Evolutionary conservation across 1,140 invertebrate genomes (phyloP).

Genomic region (Schlechtendalia chinensis): DNA sequence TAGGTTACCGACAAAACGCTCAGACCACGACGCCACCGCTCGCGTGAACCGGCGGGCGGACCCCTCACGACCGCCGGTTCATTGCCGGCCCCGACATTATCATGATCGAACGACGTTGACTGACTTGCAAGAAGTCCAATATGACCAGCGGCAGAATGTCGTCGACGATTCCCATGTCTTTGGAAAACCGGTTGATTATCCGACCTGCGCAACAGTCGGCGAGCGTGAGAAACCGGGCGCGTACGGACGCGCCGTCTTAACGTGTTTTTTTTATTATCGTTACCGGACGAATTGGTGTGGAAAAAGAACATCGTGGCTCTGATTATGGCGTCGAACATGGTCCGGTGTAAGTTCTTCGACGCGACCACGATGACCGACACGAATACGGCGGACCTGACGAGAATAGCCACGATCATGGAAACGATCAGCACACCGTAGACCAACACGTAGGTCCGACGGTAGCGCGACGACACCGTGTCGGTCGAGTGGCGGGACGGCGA

Average conservation of each 20-base stretch:
- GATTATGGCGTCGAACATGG: slow-evolving; percentile 78
- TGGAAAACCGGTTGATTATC: slow-evolving; percentile 74
- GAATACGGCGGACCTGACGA: slow-evolving; percentile 68
- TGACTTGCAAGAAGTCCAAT: slow-evolving; percentile 72
- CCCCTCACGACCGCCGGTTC: too few relatives aligned
- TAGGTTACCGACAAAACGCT: too few relatives aligned
- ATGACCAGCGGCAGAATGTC: slow-evolving; percentile 76
- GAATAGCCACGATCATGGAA: slow-evolving; percentile 62
- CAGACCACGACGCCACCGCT: too few relatives aligned
- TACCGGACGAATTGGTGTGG: slow-evolving; percentile 74
- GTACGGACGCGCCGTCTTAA: too few relatives aligned
- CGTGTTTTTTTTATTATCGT: too few relatives aligned
- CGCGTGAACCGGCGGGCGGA: too few relatives aligned
- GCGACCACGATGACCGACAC: slow-evolving; percentile 76
- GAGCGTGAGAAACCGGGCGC: too few relatives aligned
- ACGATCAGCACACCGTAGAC: slow-evolving; percentile 65
- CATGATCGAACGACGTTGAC: too few relatives aligned
- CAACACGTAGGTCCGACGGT: slow-evolving; percentile 59
- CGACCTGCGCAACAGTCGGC: slow-evolving; percentile 58
- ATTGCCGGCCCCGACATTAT: too few relatives aligned
- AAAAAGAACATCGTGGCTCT: slow-evolving; percentile 85
- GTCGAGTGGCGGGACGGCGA: neutral
- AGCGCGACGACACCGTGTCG: neutral
- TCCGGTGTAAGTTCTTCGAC: slow-evolving; percentile 76
- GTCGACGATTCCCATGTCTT: slow-evolving; percentile 79